Evolutionary conservation across 2,113 vertebrate genomes (phyloP).

Genomic region (Neogobius melanostomus): DNA sequence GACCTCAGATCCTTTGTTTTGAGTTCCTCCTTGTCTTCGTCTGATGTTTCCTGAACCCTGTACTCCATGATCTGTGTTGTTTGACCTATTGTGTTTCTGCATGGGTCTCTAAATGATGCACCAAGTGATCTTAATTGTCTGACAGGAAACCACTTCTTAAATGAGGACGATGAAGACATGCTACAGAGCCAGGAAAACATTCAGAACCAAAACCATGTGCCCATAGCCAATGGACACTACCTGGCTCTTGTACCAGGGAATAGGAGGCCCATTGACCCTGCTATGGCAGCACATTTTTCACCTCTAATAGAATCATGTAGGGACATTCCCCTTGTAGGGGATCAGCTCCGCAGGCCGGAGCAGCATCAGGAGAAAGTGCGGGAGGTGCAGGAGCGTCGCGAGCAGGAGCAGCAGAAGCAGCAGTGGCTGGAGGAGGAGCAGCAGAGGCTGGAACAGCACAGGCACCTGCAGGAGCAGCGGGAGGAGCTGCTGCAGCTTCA

Average conservation of each 20-base stretch:
- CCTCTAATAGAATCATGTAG: slow-evolving; percentile 5
- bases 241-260: slow-evolving; percentile 64
- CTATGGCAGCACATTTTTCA: slow-evolving; percentile 48
- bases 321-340: neutral
- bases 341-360: slow-evolving; percentile 61
- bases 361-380: slow-evolving; percentile 61
- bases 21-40: slow-evolving; percentile 39
- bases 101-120: slow-evolving; percentile 66
- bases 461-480: slow-evolving; percentile 63
- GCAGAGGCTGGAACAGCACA: slow-evolving; percentile 68
- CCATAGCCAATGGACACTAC: slow-evolving; percentile 69
- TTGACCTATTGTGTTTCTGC: slow-evolving; percentile 57
- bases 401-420: slow-evolving; percentile 63
- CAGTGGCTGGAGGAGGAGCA: slow-evolving; percentile 67
- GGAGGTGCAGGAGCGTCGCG: slow-evolving; percentile 55
- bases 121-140: slow-evolving; percentile 77
- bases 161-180: slow-evolving; percentile 29
- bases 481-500: slow-evolving; percentile 64
- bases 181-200: slow-evolving; percentile 51
- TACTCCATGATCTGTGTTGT: slow-evolving; percentile 13
- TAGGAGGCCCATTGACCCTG: slow-evolving; percentile 60
- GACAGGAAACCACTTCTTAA: slow-evolving; percentile 68
- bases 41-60: slow-evolving; percentile 43
- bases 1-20: slow-evolving; percentile 38
- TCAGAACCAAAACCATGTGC: slow-evolving; percentile 60